A percentile compares a stretch with the other conserved stretches of the same genome.
phyloP scores from a whole-genome alignment of 2,113 vertebrate genomes.

The Semicossyphus pulcher region DNA sequence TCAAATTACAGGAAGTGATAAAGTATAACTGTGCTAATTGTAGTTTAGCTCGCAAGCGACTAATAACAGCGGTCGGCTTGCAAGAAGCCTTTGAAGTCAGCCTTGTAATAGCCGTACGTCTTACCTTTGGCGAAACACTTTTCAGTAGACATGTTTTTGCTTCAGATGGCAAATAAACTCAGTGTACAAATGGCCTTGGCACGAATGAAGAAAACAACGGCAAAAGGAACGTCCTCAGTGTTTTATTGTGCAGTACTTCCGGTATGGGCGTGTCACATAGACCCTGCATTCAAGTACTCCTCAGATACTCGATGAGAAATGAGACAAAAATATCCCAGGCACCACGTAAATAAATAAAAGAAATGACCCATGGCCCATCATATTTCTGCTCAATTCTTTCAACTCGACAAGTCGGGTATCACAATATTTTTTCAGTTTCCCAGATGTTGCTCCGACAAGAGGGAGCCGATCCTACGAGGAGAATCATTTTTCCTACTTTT shows the following conservation, averaged over 20 bases:
- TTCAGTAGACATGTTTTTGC: conserved; percentile 53
- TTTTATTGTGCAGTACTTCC: background rate
- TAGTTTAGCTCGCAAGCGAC: background rate
- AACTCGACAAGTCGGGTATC: too few relatives aligned
- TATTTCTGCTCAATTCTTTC: too few relatives aligned
- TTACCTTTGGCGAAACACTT: conserved; percentile 73
- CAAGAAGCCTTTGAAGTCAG: background rate
- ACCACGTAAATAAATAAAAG: too few relatives aligned
- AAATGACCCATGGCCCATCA: too few relatives aligned
- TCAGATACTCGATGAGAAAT: background rate
- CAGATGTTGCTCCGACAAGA: too few relatives aligned
- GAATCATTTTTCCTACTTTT: background rate
- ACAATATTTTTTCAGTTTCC: too few relatives aligned
- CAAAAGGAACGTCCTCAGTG: background rate
- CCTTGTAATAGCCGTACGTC: background rate
- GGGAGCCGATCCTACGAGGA: too few relatives aligned
- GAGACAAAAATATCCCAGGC: too few relatives aligned
- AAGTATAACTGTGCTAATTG: background rate
- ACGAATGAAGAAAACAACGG: background rate
- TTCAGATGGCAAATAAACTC: background rate
- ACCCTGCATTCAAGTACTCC: background rate
- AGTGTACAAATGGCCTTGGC: background rate
- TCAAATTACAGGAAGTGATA: background rate
- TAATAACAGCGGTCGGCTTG: background rate
- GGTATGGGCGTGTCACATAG: conserved; percentile 1